Percentiles rank a stretch among this genome's conserved stretches.
These are phyloP conservation scores for Callospermophilus lateralis DNA, from an alignment of 2,113 vertebrate genomes.

Conservation along the genomic window DNA sequence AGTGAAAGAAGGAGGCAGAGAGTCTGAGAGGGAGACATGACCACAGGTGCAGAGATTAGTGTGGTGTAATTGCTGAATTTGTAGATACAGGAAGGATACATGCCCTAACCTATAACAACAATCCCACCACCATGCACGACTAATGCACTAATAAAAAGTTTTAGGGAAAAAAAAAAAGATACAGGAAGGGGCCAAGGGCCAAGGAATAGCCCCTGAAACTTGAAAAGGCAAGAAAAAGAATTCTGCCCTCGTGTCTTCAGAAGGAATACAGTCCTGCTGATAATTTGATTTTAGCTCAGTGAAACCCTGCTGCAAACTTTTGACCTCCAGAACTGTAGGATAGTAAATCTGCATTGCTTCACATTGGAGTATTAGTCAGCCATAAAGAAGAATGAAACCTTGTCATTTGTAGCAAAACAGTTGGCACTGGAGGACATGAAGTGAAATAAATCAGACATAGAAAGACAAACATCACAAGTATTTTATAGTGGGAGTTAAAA, in stretches of 20 bases:
- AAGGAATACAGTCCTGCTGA: not conserved
- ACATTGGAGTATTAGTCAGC: not conserved
- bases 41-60: not conserved
- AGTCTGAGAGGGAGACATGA: not conserved
- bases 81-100: not conserved
- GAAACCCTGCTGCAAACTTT: not conserved
- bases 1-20: not conserved
- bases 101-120: no score
- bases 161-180: no score
- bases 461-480: not conserved
- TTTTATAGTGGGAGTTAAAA: not conserved
- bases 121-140: no score
- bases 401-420: no score
- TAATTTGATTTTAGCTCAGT: not conserved
- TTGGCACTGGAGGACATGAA: no score
- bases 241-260: not conserved
- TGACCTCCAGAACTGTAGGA: not conserved
- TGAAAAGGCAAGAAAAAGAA: not conserved
- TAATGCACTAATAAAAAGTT: no score
- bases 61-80: not conserved
- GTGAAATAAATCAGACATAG: not conserved
- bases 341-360: no score
- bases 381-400: not conserved
- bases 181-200: not conserved
- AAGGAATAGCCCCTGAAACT: not conserved